These are phyloP conservation scores for Monodelphis domestica DNA, from an alignment of 2,797 vertebrate genomes.

Conservation along the genomic window DNA sequence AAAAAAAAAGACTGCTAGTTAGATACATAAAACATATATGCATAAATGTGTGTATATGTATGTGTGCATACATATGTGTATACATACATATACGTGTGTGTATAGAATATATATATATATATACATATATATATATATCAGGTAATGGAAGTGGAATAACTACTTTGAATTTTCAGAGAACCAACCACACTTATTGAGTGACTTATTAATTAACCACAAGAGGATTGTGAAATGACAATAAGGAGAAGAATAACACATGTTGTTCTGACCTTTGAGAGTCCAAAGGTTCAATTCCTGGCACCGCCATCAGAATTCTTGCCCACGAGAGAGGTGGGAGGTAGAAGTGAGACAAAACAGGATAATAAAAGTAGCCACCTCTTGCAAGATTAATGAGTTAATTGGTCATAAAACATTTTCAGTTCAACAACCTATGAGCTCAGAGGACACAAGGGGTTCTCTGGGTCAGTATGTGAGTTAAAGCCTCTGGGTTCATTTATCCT, in stretches of 20 bases:
- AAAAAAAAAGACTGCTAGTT: neutral
- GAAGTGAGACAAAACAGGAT: constrained; percentile 3
- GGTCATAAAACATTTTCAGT: neutral
- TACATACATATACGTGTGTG: too few relatives aligned
- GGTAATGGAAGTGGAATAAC: neutral
- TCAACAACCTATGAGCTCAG: neutral
- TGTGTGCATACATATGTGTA: too few relatives aligned
- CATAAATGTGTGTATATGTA: too few relatives aligned
- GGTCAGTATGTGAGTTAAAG: rapidly evolving
- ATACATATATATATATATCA: neutral
- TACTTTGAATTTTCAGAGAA: neutral
- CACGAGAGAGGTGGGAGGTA: neutral
- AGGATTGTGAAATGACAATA: neutral
- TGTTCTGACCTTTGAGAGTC: neutral
- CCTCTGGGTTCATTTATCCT: neutral
- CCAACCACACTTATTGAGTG: neutral
- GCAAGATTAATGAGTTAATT: neutral
- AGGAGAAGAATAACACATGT: neutral
- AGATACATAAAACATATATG: too few relatives aligned
- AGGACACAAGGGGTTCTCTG: neutral
- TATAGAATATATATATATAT: neutral
- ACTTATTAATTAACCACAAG: neutral
- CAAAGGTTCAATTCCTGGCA: neutral
- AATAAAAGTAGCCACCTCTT: neutral
- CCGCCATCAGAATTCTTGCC: neutral